A percentile compares a stretch with the other conserved stretches of the same genome.
phyloP scores from a whole-genome alignment of 2,888 invertebrate species.

The Thera obeliscata region DNA sequence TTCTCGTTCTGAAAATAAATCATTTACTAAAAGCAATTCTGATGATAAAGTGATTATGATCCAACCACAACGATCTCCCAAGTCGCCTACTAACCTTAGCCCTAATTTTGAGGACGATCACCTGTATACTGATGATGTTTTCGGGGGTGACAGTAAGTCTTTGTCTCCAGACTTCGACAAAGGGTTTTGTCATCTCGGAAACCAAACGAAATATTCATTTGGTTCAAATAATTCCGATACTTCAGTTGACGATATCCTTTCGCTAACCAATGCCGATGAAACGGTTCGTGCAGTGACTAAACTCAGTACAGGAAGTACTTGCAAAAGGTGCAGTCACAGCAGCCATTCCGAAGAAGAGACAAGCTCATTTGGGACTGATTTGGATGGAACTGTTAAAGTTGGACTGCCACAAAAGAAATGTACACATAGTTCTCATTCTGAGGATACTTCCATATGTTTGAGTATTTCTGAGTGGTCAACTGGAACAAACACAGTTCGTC shows the following conservation, averaged over 20 bases:
- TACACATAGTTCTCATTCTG: conserved; percentile 93
- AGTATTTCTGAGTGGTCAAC: conserved; percentile 96
- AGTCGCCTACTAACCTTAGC: conserved; percentile 85
- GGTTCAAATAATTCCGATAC: conserved; percentile 87
- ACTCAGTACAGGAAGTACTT: conserved; percentile 79
- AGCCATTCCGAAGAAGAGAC: conserved; percentile 91
- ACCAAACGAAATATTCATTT: conserved; percentile 73
- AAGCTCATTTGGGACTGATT: conserved; percentile 90
- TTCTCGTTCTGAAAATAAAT: conserved; percentile 70
- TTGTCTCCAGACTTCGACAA: conserved; percentile 84
- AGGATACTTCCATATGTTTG: conserved; percentile 93
- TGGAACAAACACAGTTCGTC: conserved; percentile 92
- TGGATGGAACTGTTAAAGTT: conserved; percentile 92
- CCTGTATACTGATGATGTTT: conserved; percentile 85
- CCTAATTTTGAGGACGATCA: conserved; percentile 86
- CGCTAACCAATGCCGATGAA: conserved; percentile 85
- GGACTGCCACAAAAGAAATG: conserved; percentile 92
- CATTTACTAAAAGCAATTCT: conserved; percentile 69
- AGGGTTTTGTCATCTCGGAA: conserved; percentile 69
- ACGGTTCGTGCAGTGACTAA: conserved; percentile 81
- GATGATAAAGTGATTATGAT: conserved; percentile 84
- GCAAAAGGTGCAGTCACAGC: conserved; percentile 87
- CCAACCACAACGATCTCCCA: conserved; percentile 86
- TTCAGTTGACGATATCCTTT: conserved; percentile 86
- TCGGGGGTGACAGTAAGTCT: conserved; percentile 85